Evolutionary conservation across 2,888 invertebrate genomes (phyloP), one percentile per base, ranked within the genome.

Genomic region (Chrysolina oricalcia): DNA sequence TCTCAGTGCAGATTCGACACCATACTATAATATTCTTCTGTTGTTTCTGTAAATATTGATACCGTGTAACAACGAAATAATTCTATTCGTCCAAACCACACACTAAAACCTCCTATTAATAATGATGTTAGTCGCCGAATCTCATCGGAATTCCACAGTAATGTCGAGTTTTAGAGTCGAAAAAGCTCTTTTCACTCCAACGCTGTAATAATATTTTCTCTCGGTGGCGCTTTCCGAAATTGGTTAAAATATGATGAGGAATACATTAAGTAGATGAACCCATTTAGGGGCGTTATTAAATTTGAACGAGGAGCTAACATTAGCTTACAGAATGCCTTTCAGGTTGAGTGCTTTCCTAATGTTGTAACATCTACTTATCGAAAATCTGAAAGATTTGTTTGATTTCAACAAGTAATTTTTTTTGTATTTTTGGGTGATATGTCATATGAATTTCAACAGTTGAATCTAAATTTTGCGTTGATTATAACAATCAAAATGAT

Each of bases 261-360:
- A 71, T 71, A 65, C 64, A 71, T 72, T 53, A 66, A 66, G 50
- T 67, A 72, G 72, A 72, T 72, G 56, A 72, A 59, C 53, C 41
- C 62, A 41, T 72, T 72, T 43, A 72, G 23, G 66, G 27, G n/a
- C 40, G 66, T 67, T 66, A 72, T 72, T 67, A 72, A 66, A 66
- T 72, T 72, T 56, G 19, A 66, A 66, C 41, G 59, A 69, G 64
- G 71, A 72, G 72, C 56, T 59, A 46, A 43, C 66, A 72, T 72
- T 66, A 67, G 40, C 66, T 56, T n/a, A 72, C 43, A 50, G 23
- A 66, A 66, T 43, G 66, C 35, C 23, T 72, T 72, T 72, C 59
- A 59, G 48, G 21, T 27, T 66, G 27, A 66, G 72, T 66, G 72
- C 72, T 67, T n/a, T 66, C 23, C 43, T 13, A 67, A 66, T 59